phyloP scores from a whole-genome alignment of 2,797 vertebrate species.

The Phoxinus dragarum region DNA sequence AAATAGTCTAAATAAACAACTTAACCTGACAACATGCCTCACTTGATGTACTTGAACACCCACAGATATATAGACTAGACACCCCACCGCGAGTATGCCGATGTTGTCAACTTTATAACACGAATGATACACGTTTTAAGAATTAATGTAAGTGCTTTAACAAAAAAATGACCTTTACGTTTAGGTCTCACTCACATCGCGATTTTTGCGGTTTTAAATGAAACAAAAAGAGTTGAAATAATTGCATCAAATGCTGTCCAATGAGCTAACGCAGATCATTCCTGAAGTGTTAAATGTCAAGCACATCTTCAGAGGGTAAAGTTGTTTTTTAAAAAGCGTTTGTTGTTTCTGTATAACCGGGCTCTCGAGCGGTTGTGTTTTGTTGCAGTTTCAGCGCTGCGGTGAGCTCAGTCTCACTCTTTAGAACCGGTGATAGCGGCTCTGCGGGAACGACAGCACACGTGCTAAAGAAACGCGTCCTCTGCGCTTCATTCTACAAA shows the following conservation, averaged over 20 bases:
- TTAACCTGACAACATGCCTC: not conserved
- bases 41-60: not conserved
- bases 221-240: not conserved
- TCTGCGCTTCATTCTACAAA: constrained; percentile 57
- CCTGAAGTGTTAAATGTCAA: not conserved
- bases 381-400: constrained; percentile 22
- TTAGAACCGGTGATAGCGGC: constrained; percentile 78
- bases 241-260: constrained; percentile 10
- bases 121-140: not conserved
- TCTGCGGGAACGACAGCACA: constrained; percentile 72
- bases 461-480: constrained; percentile 46
- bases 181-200: too few species aligned
- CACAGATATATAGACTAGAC: not conserved
- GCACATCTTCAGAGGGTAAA: constrained; percentile 22
- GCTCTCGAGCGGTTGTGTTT: constrained; percentile 21
- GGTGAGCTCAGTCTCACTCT: constrained; percentile 14
- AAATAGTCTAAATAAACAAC: not conserved
- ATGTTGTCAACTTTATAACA: not conserved
- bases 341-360: not conserved
- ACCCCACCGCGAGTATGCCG: too few species aligned
- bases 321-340: not conserved
- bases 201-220: not conserved
- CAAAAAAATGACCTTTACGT: too few species aligned
- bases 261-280: constrained; percentile 25
- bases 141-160: not conserved